Conservation (phyloP, 2,113 vertebrate genomes). For the Bubo bubo region DNA sequence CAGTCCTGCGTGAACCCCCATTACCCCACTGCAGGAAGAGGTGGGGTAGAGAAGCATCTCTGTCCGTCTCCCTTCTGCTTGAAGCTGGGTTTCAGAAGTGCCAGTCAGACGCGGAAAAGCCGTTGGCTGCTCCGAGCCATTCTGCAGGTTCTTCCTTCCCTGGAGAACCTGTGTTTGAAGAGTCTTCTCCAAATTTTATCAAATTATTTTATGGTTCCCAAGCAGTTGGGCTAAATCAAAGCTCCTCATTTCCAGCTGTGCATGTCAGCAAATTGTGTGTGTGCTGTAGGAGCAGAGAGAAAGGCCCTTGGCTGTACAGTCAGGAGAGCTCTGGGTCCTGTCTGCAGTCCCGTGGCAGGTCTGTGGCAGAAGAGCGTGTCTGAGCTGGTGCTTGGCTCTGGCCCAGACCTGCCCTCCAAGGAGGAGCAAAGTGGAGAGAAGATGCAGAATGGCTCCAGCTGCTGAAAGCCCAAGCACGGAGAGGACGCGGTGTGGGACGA, state of each 20-base stretch:
- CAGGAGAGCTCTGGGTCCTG: neutral
- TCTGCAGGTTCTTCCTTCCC: neutral
- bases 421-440: neutral
- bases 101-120: neutral
- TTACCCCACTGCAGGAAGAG: neutral
- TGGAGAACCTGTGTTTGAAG: neutral
- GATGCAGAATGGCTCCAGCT: constrained; percentile 34
- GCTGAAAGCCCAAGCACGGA: neutral
- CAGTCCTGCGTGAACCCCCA: neutral
- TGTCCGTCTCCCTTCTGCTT: neutral
- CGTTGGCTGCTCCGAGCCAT: rapidly evolving
- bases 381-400: neutral
- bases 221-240: neutral
- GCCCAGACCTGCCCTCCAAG: neutral
- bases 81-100: neutral
- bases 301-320: neutral
- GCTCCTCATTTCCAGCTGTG: neutral
- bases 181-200: neutral
- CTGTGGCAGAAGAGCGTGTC: neutral
- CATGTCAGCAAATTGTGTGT: neutral
- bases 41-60: neutral
- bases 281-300: neutral
- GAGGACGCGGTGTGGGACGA: neutral
- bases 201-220: neutral
- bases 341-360: neutral